These are phyloP conservation scores for Brachyhypopomus occidentalis DNA, from an alignment of 2,113 vertebrate genomes.

Conservation along the genomic window DNA sequence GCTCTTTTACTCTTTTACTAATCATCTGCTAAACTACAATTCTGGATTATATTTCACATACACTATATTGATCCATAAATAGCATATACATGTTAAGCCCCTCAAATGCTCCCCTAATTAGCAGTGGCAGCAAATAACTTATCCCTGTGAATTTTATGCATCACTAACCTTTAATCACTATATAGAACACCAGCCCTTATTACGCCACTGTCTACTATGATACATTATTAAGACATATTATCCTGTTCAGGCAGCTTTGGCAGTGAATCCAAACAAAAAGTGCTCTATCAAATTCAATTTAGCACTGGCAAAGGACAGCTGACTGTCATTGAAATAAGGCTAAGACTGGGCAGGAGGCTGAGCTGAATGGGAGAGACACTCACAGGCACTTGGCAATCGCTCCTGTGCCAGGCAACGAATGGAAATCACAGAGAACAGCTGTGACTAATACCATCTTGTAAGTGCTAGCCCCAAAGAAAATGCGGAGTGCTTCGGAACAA, in stretches of 20 bases:
- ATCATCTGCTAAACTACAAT: no score
- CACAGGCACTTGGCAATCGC: constrained; percentile 60
- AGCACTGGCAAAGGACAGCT: constrained; percentile 59
- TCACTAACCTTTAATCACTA: constrained; percentile 46
- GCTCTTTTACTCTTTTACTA: no score
- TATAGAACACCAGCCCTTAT: constrained; percentile 18
- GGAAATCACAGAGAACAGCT: constrained; percentile 64
- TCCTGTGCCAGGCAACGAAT: constrained; percentile 52
- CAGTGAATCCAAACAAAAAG: constrained; percentile 50
- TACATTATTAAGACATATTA: constrained; percentile 56
- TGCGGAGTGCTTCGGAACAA: constrained; percentile 59
- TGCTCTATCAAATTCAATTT: constrained; percentile 61
- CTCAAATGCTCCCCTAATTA: neutral
- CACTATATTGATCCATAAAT: no score
- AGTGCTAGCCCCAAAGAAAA: constrained; percentile 62
- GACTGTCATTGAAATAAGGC: constrained; percentile 57
- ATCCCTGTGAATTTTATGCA: constrained; percentile 37
- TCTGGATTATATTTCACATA: no score
- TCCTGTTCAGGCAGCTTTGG: constrained; percentile 50
- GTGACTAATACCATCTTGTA: constrained; percentile 65
- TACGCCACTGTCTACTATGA: constrained; percentile 35
- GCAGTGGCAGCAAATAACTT: constrained; percentile 22
- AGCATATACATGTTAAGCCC: neutral
- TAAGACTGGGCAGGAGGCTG: constrained; percentile 50
- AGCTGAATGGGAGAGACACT: constrained; percentile 60